Conservation (phyloP, 2,888 invertebrate species). For the Tetragnatha montana region DNA sequence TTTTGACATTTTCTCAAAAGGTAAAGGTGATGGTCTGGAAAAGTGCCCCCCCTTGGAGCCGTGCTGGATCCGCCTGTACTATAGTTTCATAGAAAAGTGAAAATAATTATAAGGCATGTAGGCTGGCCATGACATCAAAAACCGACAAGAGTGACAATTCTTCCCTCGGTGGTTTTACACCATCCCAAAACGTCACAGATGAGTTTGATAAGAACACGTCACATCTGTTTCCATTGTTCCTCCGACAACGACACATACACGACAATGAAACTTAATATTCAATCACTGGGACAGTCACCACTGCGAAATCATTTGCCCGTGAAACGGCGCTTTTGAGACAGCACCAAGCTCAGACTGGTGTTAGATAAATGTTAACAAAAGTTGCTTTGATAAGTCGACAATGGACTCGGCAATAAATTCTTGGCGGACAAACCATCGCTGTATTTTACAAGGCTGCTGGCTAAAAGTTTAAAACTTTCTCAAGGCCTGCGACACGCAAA, state of each 20-base stretch:
- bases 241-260: background rate
- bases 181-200: background rate
- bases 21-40: no score
- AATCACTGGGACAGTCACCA: background rate
- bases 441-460: background rate
- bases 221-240: background rate
- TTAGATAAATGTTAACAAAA: slow-evolving; percentile 5
- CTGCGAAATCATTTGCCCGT: background rate
- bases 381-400: background rate
- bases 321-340: background rate
- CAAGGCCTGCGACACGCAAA: background rate
- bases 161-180: background rate
- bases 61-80: no score
- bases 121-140: background rate
- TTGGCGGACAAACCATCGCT: background rate
- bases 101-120: no score
- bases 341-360: background rate
- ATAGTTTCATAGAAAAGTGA: no score
- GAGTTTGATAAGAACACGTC: background rate
- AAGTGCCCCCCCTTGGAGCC: no score
- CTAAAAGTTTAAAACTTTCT: background rate
- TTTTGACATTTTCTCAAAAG: no score
- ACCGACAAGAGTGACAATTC: background rate
- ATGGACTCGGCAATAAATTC: background rate
- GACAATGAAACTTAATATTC: background rate